Base-by-base conservation (phyloP, 2,888 invertebrate genomes). In the Lasius platythorax region DNA sequence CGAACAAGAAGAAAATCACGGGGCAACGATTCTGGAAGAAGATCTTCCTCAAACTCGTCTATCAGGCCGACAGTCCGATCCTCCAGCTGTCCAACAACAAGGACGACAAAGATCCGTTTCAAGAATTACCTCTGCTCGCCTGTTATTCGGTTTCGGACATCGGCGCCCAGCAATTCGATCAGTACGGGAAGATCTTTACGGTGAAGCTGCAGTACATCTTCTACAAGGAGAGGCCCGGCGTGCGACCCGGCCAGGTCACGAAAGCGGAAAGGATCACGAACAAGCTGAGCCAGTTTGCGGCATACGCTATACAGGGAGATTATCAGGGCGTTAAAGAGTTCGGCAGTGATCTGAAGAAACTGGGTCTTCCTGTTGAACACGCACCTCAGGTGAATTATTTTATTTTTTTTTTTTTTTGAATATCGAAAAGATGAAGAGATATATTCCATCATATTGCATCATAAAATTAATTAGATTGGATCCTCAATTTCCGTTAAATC, bases 111-210 rank as follows among this genome's bases (percentile, higher is more conserved):
- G 98, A 99, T 94, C 98, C 99, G 0, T 98, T 99, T 95, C 99
- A 99, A 95, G 99, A 99, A 95, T 96, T 99, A 89, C 99, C 99
- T 0, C 95, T 99, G 88, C 98, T 99, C 95, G 97, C 99, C 1
- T 99, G 98, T 94, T 99, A 99, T 95, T 99, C 99, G 2, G 97
- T 99, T 67, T 99, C 99, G 4, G 99, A 99, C 86, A 97, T 99
- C 70, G 98, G 98, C 73, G 98, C 99, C 53, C 99, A 99, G 95
- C 99, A 99, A 95, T 99, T 98, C 94, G 99, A 99, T 95, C 98
- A 99, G 95, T 99, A 98, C 95, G 99, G 99, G 46, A 99, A 99
- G 96, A 99, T 99, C 92, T 99, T 99, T 96, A 99, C 99, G 0
- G 97, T 99, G 82, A 99, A 99, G 95, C 95, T 99, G 90, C 99